phyloP scores from a whole-genome alignment of 2,797 vertebrate species.

The Pagetopsis macropterus region DNA sequence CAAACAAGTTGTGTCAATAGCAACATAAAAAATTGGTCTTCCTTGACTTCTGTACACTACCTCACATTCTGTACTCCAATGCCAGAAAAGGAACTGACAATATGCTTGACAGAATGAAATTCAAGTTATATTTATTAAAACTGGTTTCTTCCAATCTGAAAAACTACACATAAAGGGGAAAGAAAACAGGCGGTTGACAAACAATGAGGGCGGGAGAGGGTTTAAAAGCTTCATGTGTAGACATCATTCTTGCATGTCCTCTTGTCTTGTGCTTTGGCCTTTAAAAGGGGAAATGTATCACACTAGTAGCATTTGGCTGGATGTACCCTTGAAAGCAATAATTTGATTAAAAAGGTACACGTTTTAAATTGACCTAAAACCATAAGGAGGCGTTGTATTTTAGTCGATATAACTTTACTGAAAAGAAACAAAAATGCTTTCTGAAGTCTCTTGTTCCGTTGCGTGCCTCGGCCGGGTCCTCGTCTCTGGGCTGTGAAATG shows the following conservation, averaged over 20 bases:
- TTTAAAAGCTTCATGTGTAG: slow-evolving; percentile 67
- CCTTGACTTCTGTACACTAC: neutral
- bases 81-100: slow-evolving; percentile 35
- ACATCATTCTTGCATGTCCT: slow-evolving; percentile 69
- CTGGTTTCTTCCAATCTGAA: slow-evolving; percentile 48
- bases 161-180: slow-evolving; percentile 44
- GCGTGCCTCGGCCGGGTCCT: slow-evolving; percentile 58
- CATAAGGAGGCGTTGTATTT: slow-evolving; percentile 63
- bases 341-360: slow-evolving; percentile 58
- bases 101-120: slow-evolving; percentile 63
- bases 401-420: slow-evolving; percentile 62
- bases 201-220: slow-evolving; percentile 29
- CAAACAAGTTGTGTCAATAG: slow-evolving; percentile 11
- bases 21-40: slow-evolving; percentile 11
- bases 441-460: slow-evolving; percentile 54
- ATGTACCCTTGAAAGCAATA: slow-evolving; percentile 60
- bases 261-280: slow-evolving; percentile 86
- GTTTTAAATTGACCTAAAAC: slow-evolving; percentile 69
- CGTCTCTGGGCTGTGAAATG: slow-evolving; percentile 29
- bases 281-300: slow-evolving; percentile 70
- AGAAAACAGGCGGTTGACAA: slow-evolving; percentile 51
- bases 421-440: slow-evolving; percentile 69
- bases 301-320: slow-evolving; percentile 59
- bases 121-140: slow-evolving; percentile 78
- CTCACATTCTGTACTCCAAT: slow-evolving; percentile 27